These are phyloP conservation scores for Melanostoma scalare DNA, from an alignment of 2,888 invertebrate species.

Conservation along the genomic window DNA sequence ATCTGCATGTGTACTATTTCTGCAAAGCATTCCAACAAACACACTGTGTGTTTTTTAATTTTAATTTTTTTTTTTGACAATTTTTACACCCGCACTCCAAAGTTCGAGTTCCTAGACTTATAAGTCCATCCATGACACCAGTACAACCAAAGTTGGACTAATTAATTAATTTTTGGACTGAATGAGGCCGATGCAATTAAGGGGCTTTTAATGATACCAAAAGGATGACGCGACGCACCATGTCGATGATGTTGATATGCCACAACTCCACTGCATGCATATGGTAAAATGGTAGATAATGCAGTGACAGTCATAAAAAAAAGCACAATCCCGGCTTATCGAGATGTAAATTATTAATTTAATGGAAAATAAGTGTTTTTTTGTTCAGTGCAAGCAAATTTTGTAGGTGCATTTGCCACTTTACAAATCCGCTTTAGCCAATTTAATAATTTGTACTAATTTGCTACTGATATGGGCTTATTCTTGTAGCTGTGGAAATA, in stretches of 20 bases:
- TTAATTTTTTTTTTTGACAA: not conserved
- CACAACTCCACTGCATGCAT: slow-evolving; percentile 24
- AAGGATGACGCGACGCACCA: slow-evolving; percentile 9
- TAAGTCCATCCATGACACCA: slow-evolving; percentile 14
- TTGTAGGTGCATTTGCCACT: not conserved
- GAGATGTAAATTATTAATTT: slow-evolving; percentile 69
- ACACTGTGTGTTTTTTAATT: slow-evolving; percentile 14
- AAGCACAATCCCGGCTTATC: slow-evolving; percentile 48
- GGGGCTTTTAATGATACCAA: slow-evolving; percentile 61
- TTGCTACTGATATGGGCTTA: slow-evolving; percentile 31
- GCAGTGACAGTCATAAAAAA: slow-evolving; percentile 29
- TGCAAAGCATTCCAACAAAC: slow-evolving; percentile 21
- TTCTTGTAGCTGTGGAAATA: slow-evolving; percentile 30
- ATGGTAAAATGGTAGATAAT: slow-evolving; percentile 25
- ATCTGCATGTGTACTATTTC: slow-evolving; percentile 44
- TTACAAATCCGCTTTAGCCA: slow-evolving; percentile 46
- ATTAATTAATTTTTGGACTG: slow-evolving; percentile 71
- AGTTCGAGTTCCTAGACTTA: slow-evolving; percentile 3
- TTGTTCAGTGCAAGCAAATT: slow-evolving; percentile 3
- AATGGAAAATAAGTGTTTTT: slow-evolving; percentile 62
- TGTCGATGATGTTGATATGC: slow-evolving; percentile 37
- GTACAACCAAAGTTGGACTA: slow-evolving; percentile 46
- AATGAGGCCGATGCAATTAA: slow-evolving; percentile 69
- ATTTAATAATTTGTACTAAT: slow-evolving; percentile 34
- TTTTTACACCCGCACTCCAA: not conserved